Conservation (phyloP, 2,113 vertebrate genomes). For the Tonatia bakeri region DNA sequence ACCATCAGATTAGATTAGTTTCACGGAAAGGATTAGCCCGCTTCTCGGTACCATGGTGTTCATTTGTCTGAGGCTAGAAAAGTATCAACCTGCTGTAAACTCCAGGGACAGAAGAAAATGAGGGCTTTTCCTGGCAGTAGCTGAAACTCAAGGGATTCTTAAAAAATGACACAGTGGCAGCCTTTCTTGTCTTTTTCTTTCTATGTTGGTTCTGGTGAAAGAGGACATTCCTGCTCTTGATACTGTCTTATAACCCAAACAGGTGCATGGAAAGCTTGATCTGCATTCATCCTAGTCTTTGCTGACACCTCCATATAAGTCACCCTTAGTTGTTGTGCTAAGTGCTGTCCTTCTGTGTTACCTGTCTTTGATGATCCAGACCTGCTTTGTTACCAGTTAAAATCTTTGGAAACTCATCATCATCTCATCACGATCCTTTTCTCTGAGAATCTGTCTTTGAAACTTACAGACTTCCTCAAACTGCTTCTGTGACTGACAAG, state of each 20-base stretch:
- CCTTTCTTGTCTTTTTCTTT: constrained; percentile 99
- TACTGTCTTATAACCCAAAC: constrained; percentile 99
- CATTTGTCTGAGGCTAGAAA: constrained; percentile 92
- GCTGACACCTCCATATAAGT: constrained; percentile 98
- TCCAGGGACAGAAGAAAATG: constrained; percentile 73
- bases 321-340: constrained; percentile 95
- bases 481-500: constrained; percentile 97
- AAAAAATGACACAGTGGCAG: constrained; percentile 98
- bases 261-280: constrained; percentile 98
- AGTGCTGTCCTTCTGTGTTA: constrained; percentile 96
- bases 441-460: constrained; percentile 96
- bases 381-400: constrained; percentile 98
- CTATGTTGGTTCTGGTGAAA: constrained; percentile 94
- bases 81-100: constrained; percentile 88
- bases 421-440: constrained; percentile 97
- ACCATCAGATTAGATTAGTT: constrained; percentile 73
- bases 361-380: constrained; percentile 91
- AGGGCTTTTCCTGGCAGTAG: constrained; percentile 88
- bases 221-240: constrained; percentile 98
- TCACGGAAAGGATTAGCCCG: constrained; percentile 78
- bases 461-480: constrained; percentile 99
- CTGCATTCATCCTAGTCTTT: constrained; percentile 98
- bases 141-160: constrained; percentile 85
- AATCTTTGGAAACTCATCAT: constrained; percentile 98
- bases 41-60: constrained; percentile 86